These are phyloP conservation scores for Rhinogobius similis DNA, from an alignment of 2,113 vertebrate genomes.

Conservation along the genomic window DNA sequence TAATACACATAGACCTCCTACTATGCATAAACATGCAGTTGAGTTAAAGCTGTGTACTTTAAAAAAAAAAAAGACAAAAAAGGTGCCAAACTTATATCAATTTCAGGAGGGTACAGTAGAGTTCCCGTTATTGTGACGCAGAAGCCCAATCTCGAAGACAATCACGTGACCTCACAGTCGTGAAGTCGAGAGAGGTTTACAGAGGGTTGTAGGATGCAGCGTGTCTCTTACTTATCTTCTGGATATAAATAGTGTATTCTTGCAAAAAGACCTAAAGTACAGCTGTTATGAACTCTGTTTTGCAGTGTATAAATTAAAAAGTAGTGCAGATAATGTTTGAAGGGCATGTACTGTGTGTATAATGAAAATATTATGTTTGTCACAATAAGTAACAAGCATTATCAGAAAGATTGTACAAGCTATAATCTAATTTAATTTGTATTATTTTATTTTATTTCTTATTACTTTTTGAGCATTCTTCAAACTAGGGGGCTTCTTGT, in stretches of 20 bases:
- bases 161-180: neutral
- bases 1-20: neutral
- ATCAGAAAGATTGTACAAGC: neutral
- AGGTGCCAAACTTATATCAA: neutral
- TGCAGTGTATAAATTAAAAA: neutral
- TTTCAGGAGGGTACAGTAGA: neutral
- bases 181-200: neutral
- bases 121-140: neutral
- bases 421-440: neutral
- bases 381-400: constrained; percentile 1
- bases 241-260: neutral
- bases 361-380: constrained; percentile 40
- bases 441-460: too few relatives aligned
- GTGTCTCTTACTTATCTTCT: neutral
- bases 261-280: neutral
- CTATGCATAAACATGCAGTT: neutral
- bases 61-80: too few relatives aligned
- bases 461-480: neutral
- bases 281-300: neutral
- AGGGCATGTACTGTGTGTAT: neutral
- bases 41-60: neutral
- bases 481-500: neutral
- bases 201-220: neutral
- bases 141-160: neutral
- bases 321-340: constrained; percentile 6